phyloP scores from a whole-genome alignment of 2,888 invertebrate species.

The Cecidostiba fungosa region DNA sequence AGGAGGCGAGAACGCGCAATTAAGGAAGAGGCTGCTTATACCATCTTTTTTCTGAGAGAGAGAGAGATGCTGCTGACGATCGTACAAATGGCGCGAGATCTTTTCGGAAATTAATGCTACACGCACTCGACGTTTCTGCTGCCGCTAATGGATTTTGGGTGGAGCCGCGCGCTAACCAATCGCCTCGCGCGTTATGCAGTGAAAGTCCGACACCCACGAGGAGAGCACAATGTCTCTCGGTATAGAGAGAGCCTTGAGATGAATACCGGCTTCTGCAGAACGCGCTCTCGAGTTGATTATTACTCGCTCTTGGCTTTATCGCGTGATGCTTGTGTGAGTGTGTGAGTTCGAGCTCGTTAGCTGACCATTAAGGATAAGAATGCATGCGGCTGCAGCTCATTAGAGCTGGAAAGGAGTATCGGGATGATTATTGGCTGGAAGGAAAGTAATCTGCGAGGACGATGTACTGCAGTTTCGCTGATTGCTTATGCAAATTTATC shows the following conservation, averaged over 20 bases:
- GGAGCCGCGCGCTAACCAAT: conserved; percentile 77
- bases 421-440: not conserved
- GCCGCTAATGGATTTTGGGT: conserved; percentile 70
- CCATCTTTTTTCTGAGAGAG: conserved; percentile 60
- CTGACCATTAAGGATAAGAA: conserved; percentile 7
- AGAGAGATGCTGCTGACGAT: conserved; percentile 54
- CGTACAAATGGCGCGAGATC: conserved; percentile 74
- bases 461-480: not conserved
- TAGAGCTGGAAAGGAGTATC: conserved; percentile 48
- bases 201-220: conserved; percentile 75
- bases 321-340: not conserved
- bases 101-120: conserved; percentile 77
- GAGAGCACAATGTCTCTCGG: conserved; percentile 14
- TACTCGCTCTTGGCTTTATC: conserved; percentile 37
- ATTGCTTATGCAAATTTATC: conserved; percentile 46
- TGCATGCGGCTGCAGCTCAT: conserved; percentile 62
- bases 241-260: conserved; percentile 1
- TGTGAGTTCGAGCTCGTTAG: not conserved
- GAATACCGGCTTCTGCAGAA: conserved; percentile 44
- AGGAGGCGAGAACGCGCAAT: conserved; percentile 66
- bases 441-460: not conserved
- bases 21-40: conserved; percentile 58
- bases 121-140: conserved; percentile 71
- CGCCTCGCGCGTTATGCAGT: conserved; percentile 72
- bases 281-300: conserved; percentile 55